Conservation (phyloP, 2,113 vertebrate species). For the Oreochromis niloticus region DNA sequence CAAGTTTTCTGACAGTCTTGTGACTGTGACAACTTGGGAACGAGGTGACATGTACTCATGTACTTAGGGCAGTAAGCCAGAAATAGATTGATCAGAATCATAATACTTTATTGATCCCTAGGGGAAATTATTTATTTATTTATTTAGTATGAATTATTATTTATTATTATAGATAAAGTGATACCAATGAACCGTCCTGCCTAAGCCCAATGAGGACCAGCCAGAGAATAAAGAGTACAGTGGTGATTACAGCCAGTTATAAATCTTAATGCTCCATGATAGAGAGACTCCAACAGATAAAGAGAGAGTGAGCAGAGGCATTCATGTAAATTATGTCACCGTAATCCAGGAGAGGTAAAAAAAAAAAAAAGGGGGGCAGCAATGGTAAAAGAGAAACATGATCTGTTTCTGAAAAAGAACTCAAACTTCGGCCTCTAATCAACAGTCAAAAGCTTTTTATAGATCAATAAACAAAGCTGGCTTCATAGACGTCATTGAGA, state of each 20-base stretch:
- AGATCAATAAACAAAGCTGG: neutral
- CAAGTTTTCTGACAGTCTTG: neutral
- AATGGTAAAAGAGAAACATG: neutral
- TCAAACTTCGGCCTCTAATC: neutral
- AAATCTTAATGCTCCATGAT: neutral
- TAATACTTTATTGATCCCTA: too few relatives aligned
- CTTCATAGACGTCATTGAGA: neutral
- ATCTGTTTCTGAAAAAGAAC: too few relatives aligned
- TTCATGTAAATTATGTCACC: neutral
- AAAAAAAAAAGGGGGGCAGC: neutral
- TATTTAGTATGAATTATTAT: too few relatives aligned
- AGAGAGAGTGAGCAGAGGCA: neutral
- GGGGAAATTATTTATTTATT: too few relatives aligned
- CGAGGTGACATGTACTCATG: neutral
- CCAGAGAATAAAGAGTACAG: neutral
- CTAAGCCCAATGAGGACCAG: neutral
- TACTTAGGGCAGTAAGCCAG: neutral
- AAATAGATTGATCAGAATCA: neutral
- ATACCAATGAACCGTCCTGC: neutral
- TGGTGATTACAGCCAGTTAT: neutral
- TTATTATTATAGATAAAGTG: neutral
- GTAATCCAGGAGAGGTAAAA: neutral
- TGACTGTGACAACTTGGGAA: neutral
- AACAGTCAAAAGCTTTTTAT: neutral
- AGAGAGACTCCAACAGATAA: neutral